These are phyloP conservation scores for Cepaea nemoralis DNA, from an alignment of 1,140 invertebrate species.

Conservation along the genomic window DNA sequence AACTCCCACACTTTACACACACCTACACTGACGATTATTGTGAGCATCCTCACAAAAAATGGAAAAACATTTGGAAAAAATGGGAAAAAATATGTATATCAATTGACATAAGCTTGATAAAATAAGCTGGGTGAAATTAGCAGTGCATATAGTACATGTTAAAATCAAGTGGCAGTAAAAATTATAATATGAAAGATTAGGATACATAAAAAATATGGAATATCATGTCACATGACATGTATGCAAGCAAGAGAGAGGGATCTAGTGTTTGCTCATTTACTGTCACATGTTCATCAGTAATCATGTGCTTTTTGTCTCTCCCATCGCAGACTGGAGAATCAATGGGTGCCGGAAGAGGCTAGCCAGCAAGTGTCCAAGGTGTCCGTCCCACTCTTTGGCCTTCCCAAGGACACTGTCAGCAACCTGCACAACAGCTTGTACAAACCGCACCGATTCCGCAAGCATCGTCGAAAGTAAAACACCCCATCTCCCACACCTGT, in stretches of 20 bases:
- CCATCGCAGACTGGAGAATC: conserved; percentile 13
- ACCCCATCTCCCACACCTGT: not conserved
- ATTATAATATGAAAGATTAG: too few relatives aligned
- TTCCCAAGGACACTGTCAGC: conserved; percentile 52
- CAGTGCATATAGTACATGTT: not conserved
- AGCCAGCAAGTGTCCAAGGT: not conserved
- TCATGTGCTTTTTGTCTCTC: not conserved
- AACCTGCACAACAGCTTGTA: conserved; percentile 43
- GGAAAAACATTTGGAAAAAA: too few relatives aligned
- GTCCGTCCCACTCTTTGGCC: conserved; percentile 53
- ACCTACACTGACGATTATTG: too few relatives aligned
- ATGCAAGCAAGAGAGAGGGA: too few relatives aligned
- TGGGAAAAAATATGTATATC: too few relatives aligned
- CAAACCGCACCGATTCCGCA: conserved; percentile 49
- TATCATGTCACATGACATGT: too few relatives aligned
- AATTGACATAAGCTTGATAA: too few relatives aligned
- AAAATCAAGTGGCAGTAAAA: not conserved
- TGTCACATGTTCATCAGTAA: not conserved
- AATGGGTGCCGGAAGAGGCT: conserved; percentile 35
- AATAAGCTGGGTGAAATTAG: too few relatives aligned
- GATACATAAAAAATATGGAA: too few relatives aligned
- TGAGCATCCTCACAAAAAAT: too few relatives aligned
- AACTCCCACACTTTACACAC: too few relatives aligned
- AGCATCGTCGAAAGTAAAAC: conserved; percentile 37
- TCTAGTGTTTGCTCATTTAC: too few relatives aligned